phyloP scores from a whole-genome alignment of 2,113 vertebrate genomes.

The Octodon degus region DNA sequence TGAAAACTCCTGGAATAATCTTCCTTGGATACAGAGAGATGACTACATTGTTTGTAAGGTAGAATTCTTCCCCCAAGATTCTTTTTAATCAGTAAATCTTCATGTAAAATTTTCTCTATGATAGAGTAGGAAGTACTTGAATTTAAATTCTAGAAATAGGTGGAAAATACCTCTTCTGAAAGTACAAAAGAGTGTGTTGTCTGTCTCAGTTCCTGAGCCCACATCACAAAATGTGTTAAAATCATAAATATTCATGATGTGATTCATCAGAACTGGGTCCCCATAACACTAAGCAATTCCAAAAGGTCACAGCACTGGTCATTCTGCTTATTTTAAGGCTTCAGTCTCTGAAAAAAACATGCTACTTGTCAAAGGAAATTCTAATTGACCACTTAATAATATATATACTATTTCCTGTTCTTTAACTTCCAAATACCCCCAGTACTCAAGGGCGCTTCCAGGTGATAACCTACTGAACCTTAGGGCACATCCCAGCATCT shows the following conservation, averaged over 20 bases:
- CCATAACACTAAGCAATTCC: background rate
- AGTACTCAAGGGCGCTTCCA: background rate
- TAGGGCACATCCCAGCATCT: background rate
- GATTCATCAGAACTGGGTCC: background rate
- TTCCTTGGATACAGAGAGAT: background rate
- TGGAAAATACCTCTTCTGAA: background rate
- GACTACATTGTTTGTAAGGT: background rate
- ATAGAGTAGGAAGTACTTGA: background rate
- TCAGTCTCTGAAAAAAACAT: background rate
- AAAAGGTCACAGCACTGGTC: background rate
- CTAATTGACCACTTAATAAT: background rate
- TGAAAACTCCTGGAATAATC: background rate
- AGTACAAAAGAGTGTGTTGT: background rate
- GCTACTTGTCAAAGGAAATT: background rate
- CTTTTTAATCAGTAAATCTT: background rate
- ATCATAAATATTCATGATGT: background rate
- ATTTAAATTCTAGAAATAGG: slow-evolving; percentile 20
- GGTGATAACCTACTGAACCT: background rate
- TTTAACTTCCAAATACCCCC: background rate
- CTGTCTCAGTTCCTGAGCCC: background rate
- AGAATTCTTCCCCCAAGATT: background rate
- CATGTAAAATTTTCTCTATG: slow-evolving; percentile 1
- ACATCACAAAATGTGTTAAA: background rate
- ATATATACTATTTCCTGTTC: background rate
- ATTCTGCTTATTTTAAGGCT: background rate